Percentiles rank a stretch among this genome's conserved stretches.
phyloP scores from a whole-genome alignment of 2,113 vertebrate genomes.

The Pygoscelis adeliae region DNA sequence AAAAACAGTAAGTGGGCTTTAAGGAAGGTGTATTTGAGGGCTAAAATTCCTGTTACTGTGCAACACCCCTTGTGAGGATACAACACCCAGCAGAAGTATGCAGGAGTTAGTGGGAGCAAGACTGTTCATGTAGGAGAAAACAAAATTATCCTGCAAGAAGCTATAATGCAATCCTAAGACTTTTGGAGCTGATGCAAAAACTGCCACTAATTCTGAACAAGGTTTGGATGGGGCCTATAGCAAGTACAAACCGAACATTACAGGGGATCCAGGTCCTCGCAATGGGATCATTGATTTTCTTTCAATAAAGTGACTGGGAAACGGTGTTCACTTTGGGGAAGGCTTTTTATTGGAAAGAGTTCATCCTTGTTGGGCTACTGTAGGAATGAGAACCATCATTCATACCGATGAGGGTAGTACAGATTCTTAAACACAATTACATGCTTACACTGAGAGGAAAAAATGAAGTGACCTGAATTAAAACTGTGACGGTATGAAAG shows the following conservation, averaged over 20 bases:
- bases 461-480: neutral
- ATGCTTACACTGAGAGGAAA: neutral
- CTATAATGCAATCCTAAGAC: neutral
- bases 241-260: neutral
- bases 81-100: slow-evolving; percentile 35
- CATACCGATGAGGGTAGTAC: neutral
- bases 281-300: neutral
- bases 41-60: neutral
- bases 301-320: neutral
- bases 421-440: neutral
- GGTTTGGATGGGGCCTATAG: neutral
- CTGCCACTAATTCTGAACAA: neutral
- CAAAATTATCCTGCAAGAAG: neutral
- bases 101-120: neutral
- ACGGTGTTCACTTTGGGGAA: neutral
- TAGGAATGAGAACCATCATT: neutral
- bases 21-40: neutral
- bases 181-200: neutral
- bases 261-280: neutral
- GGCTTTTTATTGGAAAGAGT: neutral
- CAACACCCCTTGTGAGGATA: neutral
- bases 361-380: neutral
- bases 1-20: neutral
- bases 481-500: neutral
- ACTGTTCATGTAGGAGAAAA: neutral